Conservation (phyloP, 2,888 invertebrate species). For the Polietes domitor region DNA sequence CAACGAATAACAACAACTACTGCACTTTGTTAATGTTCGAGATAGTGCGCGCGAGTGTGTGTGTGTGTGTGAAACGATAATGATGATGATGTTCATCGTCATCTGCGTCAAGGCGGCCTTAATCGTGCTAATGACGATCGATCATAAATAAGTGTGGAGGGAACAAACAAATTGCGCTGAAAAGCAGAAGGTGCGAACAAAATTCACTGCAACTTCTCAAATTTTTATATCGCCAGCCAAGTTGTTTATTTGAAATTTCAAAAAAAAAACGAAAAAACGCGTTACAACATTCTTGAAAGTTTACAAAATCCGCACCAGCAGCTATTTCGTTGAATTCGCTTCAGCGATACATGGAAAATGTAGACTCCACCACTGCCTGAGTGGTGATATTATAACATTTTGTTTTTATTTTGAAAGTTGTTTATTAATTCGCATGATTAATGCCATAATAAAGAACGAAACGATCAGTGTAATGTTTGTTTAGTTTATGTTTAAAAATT, state of each 20-base stretch:
- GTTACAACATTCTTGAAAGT: not conserved
- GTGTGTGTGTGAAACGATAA: too few relatives aligned
- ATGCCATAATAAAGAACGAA: not conserved
- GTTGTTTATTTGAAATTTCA: not conserved
- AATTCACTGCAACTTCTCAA: not conserved
- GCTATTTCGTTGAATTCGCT: not conserved
- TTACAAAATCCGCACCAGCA: not conserved
- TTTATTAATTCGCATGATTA: constrained; percentile 25
- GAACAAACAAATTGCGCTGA: not conserved
- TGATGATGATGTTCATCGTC: not conserved
- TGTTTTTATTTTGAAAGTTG: constrained; percentile 5
- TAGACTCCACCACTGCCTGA: not conserved
- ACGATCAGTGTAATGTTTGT: not conserved
- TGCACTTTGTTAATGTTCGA: constrained; percentile 17
- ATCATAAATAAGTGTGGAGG: constrained; percentile 13
- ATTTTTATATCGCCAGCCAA: not conserved
- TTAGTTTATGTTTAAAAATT: not conserved
- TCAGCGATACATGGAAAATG: not conserved
- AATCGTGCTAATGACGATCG: not conserved
- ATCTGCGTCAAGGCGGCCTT: constrained; percentile 1
- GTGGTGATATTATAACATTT: not conserved
- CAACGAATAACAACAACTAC: constrained; percentile 4
- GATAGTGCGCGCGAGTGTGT: too few relatives aligned
- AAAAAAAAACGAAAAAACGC: not conserved
- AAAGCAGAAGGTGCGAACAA: constrained; percentile 1